Conservation (phyloP, 2,888 invertebrate species). For the Drosophila melanocephala region DNA sequence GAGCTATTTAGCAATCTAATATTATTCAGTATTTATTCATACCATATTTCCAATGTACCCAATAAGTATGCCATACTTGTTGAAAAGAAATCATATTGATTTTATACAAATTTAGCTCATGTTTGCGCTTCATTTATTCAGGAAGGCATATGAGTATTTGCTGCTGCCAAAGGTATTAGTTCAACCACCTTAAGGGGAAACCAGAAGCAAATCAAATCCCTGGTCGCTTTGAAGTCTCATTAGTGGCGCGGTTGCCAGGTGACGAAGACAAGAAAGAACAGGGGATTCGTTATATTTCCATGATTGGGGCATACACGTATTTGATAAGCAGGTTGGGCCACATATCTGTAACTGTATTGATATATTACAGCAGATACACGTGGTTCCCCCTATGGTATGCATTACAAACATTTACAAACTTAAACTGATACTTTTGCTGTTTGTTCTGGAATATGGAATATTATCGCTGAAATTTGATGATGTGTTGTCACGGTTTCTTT, state of each 20-base stretch:
- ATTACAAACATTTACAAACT: constrained; percentile 27
- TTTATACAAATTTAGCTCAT: constrained; percentile 46
- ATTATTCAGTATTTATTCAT: background rate
- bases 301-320: constrained; percentile 26
- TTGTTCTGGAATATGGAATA: constrained; percentile 24
- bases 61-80: constrained; percentile 37
- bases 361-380: constrained; percentile 29
- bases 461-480: background rate
- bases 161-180: constrained; percentile 30
- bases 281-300: constrained; percentile 14
- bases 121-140: constrained; percentile 65
- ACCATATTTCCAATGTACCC: background rate
- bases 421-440: constrained; percentile 47
- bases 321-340: constrained; percentile 11
- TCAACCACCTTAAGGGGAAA: constrained; percentile 34
- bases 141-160: constrained; percentile 35
- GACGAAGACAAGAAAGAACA: constrained; percentile 40
- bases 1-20: background rate
- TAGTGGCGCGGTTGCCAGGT: constrained; percentile 75
- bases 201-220: constrained; percentile 64
- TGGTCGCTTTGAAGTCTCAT: constrained; percentile 74
- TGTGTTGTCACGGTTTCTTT: constrained; percentile 11
- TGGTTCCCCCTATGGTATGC: constrained; percentile 27
- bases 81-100: constrained; percentile 46
- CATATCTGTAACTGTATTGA: constrained; percentile 37